Conservation (phyloP, 1,140 invertebrate genomes). For the Drosophila kikkawai region DNA sequence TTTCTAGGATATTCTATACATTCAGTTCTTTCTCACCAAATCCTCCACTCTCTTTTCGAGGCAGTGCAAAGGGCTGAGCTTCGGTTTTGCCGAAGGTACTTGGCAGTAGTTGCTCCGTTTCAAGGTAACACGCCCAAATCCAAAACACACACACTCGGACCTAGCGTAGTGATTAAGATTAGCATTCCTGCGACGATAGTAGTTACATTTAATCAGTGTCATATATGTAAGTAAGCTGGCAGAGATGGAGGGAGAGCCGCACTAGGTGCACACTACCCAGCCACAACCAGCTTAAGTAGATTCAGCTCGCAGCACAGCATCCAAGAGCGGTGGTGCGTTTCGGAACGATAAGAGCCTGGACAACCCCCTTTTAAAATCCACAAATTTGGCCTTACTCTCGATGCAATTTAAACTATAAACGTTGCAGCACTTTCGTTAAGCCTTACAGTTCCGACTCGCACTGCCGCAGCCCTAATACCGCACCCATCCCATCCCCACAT, state of each 20-base stretch:
- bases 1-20: not conserved
- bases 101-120: conserved; percentile 4
- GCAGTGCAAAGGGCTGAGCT: conserved; percentile 37
- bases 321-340: conserved; percentile 13
- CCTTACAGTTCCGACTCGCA: conserved; percentile 23
- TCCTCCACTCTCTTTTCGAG: not conserved
- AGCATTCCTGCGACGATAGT: conserved; percentile 56
- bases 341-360: not conserved
- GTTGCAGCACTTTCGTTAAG: not conserved
- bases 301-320: conserved; percentile 36
- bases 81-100: conserved; percentile 29
- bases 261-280: conserved; percentile 26
- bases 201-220: conserved; percentile 54
- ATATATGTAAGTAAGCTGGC: conserved; percentile 47
- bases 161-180: conserved; percentile 51
- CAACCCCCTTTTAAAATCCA: conserved; percentile 1
- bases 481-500: conserved; percentile 24
- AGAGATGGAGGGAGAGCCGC: conserved; percentile 7
- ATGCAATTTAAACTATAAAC: conserved; percentile 18
- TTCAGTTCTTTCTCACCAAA: not conserved
- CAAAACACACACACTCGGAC: conserved; percentile 7
- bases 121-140: conserved; percentile 5
- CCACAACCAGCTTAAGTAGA: conserved; percentile 38
- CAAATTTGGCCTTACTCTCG: conserved; percentile 36
- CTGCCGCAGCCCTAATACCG: conserved; percentile 14